Base-by-base conservation (phyloP, 2,888 invertebrate species). In the Eupithecia abbreviata region DNA sequence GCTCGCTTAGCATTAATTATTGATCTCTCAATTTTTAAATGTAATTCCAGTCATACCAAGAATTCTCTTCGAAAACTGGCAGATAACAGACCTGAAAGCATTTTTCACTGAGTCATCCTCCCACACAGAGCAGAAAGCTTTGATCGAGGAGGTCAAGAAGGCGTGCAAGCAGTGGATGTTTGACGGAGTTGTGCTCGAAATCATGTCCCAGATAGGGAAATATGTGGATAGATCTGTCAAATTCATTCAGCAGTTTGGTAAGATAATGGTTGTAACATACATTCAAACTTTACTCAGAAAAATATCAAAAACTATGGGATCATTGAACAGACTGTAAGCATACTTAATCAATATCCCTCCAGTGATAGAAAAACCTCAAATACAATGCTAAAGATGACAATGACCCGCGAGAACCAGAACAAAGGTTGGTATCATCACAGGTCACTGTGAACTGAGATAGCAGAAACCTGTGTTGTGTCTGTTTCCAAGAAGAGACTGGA, bases 171-270 rank as follows among this genome's bases (percentile, higher is more conserved):
- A 96, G 77, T 96, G 98, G 92, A 96, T 97, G 81, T 98, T 99
- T 91, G 97, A 98, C 91, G 99, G 99, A 0, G 96, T 98, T 58
- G 98, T 99, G 0, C 88, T 99, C 4, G 99, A 99, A 92, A 96
- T 99, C 72, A 98, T 99, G 97, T 97, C 98, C 30, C 98, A 94
- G 83, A 91, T 94, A 72, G 95, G 94, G 71, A 98, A 91, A 94
- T 98, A 87, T 96, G 97, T 84, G 96, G 97, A 83, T 93, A 97
- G 85, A 72, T 94, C 97, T 74, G 93, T 96, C 72, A 95, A 95
- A 80, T 94, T 97, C 83, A 95, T 98, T 66, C 96, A 96, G 84
- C 92, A 95, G 78, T 95, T 97, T 87, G 96, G 96, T 93, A 92
- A 92, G 89, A 92, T 62, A 18, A 13, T 47, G 13, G 45, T 18